Conservation (phyloP, 2,113 vertebrate genomes). For the Struthio camelus region DNA sequence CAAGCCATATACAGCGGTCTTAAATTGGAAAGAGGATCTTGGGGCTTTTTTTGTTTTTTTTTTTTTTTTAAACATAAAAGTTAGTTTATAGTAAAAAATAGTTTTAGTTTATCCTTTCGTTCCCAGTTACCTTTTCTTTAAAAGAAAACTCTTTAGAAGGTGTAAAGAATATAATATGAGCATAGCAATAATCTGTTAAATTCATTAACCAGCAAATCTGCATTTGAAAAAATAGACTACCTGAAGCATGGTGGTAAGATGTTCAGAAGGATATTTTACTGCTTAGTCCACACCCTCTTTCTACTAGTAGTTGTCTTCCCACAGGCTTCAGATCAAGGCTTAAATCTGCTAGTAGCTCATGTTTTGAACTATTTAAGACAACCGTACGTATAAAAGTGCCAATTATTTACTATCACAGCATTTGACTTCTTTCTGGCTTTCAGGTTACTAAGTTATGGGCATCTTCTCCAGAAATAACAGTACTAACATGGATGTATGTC, state of each 20-base stretch:
- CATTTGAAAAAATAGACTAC: not conserved
- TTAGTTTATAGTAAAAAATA: too few species aligned
- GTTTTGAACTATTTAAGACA: not conserved
- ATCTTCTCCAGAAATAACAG: not conserved
- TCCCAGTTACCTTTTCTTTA: not conserved
- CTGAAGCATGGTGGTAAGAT: not conserved
- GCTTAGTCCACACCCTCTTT: not conserved
- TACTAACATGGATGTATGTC: not conserved
- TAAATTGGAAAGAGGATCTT: not conserved
- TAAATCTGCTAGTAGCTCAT: not conserved
- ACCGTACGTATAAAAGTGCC: not conserved
- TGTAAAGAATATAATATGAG: not conserved
- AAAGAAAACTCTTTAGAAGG: not conserved
- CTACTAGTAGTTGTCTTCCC: not conserved
- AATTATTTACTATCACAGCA: not conserved
- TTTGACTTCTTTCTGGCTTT: not conserved
- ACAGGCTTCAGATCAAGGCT: not conserved
- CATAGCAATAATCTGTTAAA: not conserved
- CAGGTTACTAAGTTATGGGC: not conserved
- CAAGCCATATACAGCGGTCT: constrained; percentile 9
- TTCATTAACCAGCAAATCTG: not conserved
- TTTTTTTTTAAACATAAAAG: not conserved
- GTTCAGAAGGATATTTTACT: not conserved
- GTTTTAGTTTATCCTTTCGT: too few species aligned
- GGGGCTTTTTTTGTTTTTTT: constrained; percentile 8